phyloP scores from a whole-genome alignment of 2,888 invertebrate species.

The Conomelus anceps region DNA sequence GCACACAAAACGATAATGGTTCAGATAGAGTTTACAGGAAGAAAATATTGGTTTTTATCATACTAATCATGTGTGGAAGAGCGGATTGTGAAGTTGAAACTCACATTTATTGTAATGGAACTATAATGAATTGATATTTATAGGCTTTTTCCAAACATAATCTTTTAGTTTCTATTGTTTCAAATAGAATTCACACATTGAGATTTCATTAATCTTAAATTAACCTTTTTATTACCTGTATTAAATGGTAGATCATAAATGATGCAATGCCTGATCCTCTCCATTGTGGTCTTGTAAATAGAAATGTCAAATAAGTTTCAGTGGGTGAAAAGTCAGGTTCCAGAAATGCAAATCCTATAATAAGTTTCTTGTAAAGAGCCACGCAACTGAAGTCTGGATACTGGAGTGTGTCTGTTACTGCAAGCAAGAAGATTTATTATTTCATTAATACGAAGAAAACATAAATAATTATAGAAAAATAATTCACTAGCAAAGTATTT shows the following conservation, averaged over 20 bases:
- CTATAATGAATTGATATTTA: no score
- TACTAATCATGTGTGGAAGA: no score
- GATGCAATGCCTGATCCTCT: conserved; percentile 70
- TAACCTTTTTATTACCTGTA: conserved; percentile 53
- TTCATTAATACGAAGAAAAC: background rate
- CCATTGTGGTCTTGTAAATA: conserved; percentile 85
- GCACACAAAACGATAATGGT: no score
- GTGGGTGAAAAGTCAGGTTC: conserved; percentile 75
- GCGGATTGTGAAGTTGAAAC: no score
- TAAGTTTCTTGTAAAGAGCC: conserved; percentile 70
- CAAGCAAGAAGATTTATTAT: conserved; percentile 35
- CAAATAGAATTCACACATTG: no score
- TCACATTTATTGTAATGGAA: no score
- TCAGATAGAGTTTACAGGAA: no score
- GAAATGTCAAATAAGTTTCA: conserved; percentile 85
- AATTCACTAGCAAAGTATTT: background rate
- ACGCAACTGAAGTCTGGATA: conserved; percentile 92
- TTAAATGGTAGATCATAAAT: conserved; percentile 87
- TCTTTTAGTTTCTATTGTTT: no score
- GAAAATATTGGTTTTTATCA: no score
- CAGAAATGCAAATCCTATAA: conserved; percentile 84
- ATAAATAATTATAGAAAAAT: conserved; percentile 17
- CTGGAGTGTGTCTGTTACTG: conserved; percentile 80
- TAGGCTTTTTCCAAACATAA: no score
- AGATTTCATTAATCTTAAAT: no score